These are phyloP conservation scores for Homarus americanus DNA, from an alignment of 1,140 invertebrate genomes.

Conservation along the genomic window DNA sequence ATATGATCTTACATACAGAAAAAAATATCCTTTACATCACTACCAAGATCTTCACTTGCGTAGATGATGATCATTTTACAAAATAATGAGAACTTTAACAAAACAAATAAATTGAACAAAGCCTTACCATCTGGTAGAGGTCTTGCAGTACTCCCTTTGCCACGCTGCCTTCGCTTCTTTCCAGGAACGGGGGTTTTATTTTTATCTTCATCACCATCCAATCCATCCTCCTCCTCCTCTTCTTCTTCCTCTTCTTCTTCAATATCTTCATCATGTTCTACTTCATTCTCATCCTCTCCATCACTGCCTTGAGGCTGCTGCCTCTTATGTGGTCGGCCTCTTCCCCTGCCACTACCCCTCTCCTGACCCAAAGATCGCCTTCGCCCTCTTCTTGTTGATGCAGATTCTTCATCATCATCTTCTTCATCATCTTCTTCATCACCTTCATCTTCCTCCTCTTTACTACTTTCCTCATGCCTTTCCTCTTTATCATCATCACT, in stretches of 20 bases:
- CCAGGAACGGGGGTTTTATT: neutral
- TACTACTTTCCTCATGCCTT: neutral
- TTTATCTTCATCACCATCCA: neutral
- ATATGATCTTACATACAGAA: too few species aligned
- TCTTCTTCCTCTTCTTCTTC: conserved; percentile 13
- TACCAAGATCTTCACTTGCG: too few species aligned
- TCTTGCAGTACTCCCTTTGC: conserved; percentile 50
- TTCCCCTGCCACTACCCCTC: neutral
- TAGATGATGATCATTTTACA: neutral
- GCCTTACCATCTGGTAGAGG: conserved; percentile 54
- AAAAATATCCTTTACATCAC: too few species aligned
- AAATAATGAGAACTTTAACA: neutral
- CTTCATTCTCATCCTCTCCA: conserved; percentile 4
- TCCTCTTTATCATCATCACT: conserved; percentile 12
- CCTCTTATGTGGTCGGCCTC: conserved; percentile 32
- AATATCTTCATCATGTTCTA: neutral
- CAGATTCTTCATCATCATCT: neutral
- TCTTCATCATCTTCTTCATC: conserved; percentile 4
- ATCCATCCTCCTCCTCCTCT: neutral
- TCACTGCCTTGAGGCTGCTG: conserved; percentile 14
- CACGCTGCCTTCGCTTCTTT: conserved; percentile 42
- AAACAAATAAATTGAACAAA: neutral
- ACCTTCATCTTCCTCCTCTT: conserved; percentile 19
- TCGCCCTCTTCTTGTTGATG: neutral
- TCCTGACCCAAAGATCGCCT: neutral